phyloP scores from a whole-genome alignment of 2,888 invertebrate genomes.

The Pristionchus japonicus region DNA sequence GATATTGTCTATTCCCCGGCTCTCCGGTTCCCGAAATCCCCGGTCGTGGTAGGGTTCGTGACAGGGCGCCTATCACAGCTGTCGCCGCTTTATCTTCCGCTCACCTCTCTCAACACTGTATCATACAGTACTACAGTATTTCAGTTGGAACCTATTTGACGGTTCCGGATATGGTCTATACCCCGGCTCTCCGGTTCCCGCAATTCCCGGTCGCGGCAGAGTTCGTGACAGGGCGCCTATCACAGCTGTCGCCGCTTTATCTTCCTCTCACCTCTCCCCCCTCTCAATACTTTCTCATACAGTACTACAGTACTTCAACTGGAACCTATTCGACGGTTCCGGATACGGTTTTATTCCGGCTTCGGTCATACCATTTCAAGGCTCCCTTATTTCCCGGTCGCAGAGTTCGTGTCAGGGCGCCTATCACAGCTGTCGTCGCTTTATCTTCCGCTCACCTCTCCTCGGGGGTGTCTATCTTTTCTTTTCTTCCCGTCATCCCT shows the following conservation, averaged over 20 bases:
- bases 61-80: background rate
- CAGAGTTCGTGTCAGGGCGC: background rate
- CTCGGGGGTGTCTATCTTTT: constrained; percentile 20
- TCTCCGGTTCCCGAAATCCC: background rate
- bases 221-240: background rate
- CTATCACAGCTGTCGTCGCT: constrained; percentile 28
- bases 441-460: constrained; percentile 36
- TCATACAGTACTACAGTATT: too few species aligned
- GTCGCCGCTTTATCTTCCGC: too few species aligned
- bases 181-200: background rate
- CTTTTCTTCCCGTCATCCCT: background rate
- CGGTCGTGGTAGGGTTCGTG: background rate
- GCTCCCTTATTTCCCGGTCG: background rate
- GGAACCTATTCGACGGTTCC: background rate
- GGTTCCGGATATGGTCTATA: background rate
- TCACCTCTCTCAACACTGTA: too few species aligned
- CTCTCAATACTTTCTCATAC: too few species aligned
- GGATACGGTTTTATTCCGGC: background rate
- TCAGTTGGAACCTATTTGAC: too few species aligned
- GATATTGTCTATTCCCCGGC: background rate
- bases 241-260: too few species aligned
- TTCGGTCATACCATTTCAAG: too few species aligned
- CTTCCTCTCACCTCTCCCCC: too few species aligned
- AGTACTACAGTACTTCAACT: too few species aligned
- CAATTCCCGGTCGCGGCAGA: background rate